phyloP scores from a whole-genome alignment of 2,888 invertebrate species.

The Morinoia aosen region DNA sequence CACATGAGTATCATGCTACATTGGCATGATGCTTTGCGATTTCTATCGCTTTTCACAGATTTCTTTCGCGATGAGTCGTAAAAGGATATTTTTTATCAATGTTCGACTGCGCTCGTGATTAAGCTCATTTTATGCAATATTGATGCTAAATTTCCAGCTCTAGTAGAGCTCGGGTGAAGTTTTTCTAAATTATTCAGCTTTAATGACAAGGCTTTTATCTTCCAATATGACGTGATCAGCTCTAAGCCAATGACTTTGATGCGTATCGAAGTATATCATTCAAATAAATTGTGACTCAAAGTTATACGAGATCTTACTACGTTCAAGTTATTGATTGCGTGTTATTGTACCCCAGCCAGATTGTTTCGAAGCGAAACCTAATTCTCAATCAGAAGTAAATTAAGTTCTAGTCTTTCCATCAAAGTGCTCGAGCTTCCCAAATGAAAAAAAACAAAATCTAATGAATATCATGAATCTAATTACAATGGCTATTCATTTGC shows the following conservation, averaged over 20 bases:
- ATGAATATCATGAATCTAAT: slow-evolving; percentile 3
- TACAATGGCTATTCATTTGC: neutral
- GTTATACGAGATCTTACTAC: neutral
- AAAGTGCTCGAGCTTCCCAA: neutral
- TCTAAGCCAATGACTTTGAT: neutral
- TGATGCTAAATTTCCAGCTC: neutral
- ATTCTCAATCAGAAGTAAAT: slow-evolving; percentile 17
- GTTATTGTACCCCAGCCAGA: neutral
- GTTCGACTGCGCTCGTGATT: no score
- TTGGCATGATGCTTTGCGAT: no score
- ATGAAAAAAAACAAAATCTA: neutral
- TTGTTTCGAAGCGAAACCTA: neutral
- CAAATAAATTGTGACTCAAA: neutral
- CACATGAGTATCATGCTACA: no score
- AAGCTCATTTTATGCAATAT: no score
- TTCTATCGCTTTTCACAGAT: no score
- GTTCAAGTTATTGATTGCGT: neutral
- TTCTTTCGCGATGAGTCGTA: no score
- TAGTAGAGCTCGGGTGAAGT: neutral
- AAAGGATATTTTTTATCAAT: no score
- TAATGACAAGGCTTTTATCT: neutral
- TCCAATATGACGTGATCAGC: neutral
- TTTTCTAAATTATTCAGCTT: neutral
- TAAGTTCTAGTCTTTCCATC: neutral
- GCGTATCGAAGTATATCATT: neutral